phyloP scores from a whole-genome alignment of 1,140 invertebrate species.

The Tribolium castaneum region DNA sequence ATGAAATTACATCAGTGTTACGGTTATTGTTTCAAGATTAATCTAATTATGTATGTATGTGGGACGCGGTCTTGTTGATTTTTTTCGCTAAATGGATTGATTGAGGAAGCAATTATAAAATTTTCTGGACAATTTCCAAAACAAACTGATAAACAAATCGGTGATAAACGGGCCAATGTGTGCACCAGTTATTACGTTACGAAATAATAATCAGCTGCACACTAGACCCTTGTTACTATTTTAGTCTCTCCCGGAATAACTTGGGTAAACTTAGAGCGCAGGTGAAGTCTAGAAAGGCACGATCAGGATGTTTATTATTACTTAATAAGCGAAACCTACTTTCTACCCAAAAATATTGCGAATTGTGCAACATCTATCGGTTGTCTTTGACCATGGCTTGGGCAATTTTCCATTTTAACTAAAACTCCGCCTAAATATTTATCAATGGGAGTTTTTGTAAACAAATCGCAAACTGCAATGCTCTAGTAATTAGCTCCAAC shows the following conservation, averaged over 20 bases:
- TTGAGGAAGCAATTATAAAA: not conserved
- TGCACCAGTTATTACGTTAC: conserved; percentile 12
- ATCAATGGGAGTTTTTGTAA: conserved; percentile 19
- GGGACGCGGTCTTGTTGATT: not conserved
- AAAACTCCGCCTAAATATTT: not conserved
- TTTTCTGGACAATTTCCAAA: not conserved
- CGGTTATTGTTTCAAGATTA: conserved; percentile 33
- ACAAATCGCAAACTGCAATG: not conserved
- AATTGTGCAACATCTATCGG: not conserved
- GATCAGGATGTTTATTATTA: conserved; percentile 21
- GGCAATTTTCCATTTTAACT: not conserved
- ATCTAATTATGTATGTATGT: conserved; percentile 2
- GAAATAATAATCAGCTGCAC: conserved; percentile 34
- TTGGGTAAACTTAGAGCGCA: conserved; percentile 23
- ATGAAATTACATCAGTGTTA: conserved; percentile 28
- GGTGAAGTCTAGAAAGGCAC: conserved; percentile 17
- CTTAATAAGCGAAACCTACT: conserved; percentile 26
- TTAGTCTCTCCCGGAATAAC: conserved; percentile 8
- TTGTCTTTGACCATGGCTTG: not conserved
- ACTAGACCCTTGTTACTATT: not conserved
- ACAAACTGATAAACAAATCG: not conserved
- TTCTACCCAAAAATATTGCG: not conserved
- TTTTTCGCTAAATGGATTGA: not conserved
- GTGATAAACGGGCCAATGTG: not conserved
- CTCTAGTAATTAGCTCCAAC: not conserved